Evolutionary conservation across 1,140 invertebrate genomes (phyloP).

Genomic region (Mizuhopecten yessoensis): DNA sequence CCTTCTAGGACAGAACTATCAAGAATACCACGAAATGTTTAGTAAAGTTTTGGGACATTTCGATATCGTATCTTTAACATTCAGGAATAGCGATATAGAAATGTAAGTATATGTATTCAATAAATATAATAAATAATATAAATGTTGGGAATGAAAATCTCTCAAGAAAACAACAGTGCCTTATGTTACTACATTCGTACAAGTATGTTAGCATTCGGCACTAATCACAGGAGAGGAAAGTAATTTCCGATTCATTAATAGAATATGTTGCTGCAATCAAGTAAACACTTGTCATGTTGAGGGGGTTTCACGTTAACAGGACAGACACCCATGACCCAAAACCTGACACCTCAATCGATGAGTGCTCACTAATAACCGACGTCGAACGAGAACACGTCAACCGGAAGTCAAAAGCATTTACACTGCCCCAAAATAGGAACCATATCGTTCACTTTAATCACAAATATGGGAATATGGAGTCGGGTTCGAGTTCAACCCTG

Average conservation of each 20-base stretch:
- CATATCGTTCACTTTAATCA: background rate
- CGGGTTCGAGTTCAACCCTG: too few species aligned
- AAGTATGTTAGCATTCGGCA: background rate
- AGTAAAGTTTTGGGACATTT: too few species aligned
- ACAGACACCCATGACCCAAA: background rate
- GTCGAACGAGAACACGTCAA: background rate
- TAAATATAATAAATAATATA: background rate
- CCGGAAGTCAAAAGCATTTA: background rate
- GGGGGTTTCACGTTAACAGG: background rate
- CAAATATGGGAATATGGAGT: background rate
- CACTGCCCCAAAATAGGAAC: background rate
- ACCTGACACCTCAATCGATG: background rate
- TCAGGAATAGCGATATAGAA: background rate
- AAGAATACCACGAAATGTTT: too few species aligned
- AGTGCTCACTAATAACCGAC: background rate
- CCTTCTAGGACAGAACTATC: too few species aligned
- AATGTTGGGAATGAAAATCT: background rate
- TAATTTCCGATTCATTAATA: background rate
- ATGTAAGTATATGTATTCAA: background rate
- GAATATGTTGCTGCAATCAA: background rate
- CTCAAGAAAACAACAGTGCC: background rate
- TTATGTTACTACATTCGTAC: background rate
- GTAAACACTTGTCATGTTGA: slow-evolving; percentile 16
- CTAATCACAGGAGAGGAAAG: background rate
- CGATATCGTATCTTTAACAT: too few species aligned